phyloP scores from a whole-genome alignment of 2,797 vertebrate genomes.

The Sebastes hubbsi region DNA sequence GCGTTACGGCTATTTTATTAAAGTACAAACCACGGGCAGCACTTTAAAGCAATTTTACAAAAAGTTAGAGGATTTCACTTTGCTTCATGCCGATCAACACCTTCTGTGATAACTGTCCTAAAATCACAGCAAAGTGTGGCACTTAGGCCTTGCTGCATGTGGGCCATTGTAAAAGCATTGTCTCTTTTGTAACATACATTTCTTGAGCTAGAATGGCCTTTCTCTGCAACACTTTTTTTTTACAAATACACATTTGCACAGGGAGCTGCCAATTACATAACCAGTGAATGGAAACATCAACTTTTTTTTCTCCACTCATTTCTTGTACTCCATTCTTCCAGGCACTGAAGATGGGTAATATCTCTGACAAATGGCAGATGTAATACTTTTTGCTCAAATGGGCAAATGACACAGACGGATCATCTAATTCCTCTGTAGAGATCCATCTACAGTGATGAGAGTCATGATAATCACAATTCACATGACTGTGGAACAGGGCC shows the following conservation, averaged over 20 bases:
- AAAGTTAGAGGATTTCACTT: not conserved
- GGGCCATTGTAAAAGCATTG: not conserved
- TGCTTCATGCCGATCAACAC: not conserved
- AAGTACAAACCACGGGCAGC: not conserved
- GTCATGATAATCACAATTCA: not conserved
- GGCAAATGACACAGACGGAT: constrained; percentile 6
- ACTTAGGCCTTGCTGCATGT: not conserved
- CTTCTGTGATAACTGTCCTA: not conserved
- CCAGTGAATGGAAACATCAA: not conserved
- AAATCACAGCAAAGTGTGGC: not conserved
- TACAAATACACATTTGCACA: not conserved
- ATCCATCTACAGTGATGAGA: constrained; percentile 3
- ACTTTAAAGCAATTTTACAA: not conserved
- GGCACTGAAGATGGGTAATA: not conserved
- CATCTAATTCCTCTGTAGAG: not conserved
- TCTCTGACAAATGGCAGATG: not conserved
- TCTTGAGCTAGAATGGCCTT: not conserved
- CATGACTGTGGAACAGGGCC: not conserved
- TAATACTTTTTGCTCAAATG: constrained; percentile 16
- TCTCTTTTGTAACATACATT: not conserved
- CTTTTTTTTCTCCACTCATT: no score
- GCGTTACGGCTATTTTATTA: not conserved
- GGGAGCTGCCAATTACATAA: not conserved
- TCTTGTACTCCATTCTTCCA: not conserved
- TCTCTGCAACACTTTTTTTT: not conserved